A percentile compares a stretch with the other conserved stretches of the same genome.
Conservation (phyloP, 2,797 vertebrate species). For the Luscinia luscinia region DNA sequence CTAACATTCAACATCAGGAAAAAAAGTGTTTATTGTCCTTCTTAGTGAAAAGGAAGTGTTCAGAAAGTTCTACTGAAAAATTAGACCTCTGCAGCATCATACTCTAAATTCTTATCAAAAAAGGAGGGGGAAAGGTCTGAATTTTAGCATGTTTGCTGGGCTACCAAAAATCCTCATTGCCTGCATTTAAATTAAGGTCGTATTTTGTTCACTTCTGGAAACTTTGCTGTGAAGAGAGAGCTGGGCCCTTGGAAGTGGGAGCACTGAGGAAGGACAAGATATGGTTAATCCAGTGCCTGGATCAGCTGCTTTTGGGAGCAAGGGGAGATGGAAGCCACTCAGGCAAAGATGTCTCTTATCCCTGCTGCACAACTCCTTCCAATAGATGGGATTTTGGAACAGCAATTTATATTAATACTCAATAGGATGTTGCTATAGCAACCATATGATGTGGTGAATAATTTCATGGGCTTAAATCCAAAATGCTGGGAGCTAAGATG, state of each 20-base stretch:
- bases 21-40: background rate
- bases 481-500: background rate
- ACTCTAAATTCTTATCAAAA: background rate
- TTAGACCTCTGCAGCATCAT: background rate
- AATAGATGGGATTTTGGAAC: slow-evolving; percentile 9
- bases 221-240: background rate
- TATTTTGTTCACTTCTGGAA: background rate
- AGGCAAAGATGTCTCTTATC: background rate
- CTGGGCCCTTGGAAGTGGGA: background rate
- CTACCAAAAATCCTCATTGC: background rate
- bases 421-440: slow-evolving; percentile 57
- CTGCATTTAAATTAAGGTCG: background rate
- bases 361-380: background rate
- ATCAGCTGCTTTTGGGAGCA: background rate
- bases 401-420: slow-evolving; percentile 51
- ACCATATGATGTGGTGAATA: slow-evolving; percentile 24
- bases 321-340: background rate
- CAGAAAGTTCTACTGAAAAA: background rate
- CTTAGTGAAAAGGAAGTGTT: background rate
- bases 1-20: background rate
- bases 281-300: background rate
- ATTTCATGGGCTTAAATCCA: slow-evolving; percentile 33
- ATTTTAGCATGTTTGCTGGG: background rate
- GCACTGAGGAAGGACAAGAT: background rate
- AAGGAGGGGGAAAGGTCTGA: background rate